Conservation (phyloP, 2,113 vertebrate genomes). For the Danionella cerebrum region DNA sequence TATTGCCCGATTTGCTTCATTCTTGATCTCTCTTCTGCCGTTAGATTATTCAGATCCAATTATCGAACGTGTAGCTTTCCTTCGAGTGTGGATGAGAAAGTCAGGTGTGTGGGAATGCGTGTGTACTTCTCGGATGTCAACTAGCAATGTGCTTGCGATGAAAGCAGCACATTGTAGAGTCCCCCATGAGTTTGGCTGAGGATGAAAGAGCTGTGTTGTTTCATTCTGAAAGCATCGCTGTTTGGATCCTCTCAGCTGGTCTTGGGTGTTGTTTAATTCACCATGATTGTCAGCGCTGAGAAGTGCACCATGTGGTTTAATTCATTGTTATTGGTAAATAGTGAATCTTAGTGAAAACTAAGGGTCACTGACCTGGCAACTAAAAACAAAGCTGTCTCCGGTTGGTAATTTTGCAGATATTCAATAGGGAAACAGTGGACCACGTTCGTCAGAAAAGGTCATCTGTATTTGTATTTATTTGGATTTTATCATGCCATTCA, state of each 20-base stretch:
- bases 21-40: slow-evolving; percentile 20
- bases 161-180: slow-evolving; percentile 36
- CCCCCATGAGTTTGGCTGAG: slow-evolving; percentile 28
- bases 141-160: slow-evolving; percentile 15
- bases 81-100: not conserved
- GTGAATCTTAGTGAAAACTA: too few relatives aligned
- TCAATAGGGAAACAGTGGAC: too few relatives aligned
- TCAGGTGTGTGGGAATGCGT: not conserved
- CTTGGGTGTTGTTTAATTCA: slow-evolving; percentile 4
- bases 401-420: too few relatives aligned
- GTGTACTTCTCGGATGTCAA: slow-evolving; percentile 29
- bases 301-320: not conserved
- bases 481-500: too few relatives aligned
- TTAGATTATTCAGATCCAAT: slow-evolving; percentile 30
- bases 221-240: slow-evolving; percentile 41
- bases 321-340: not conserved
- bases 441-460: too few relatives aligned
- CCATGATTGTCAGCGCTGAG: not conserved
- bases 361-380: too few relatives aligned
- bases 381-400: too few relatives aligned
- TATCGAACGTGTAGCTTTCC: slow-evolving; percentile 13
- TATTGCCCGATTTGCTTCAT: slow-evolving; percentile 8
- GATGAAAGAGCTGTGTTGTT: slow-evolving; percentile 36
- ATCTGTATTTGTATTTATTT: too few relatives aligned
- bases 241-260: slow-evolving; percentile 35